phyloP scores from a whole-genome alignment of 2,888 invertebrate genomes.

The Orthonychiurus folsomi region DNA sequence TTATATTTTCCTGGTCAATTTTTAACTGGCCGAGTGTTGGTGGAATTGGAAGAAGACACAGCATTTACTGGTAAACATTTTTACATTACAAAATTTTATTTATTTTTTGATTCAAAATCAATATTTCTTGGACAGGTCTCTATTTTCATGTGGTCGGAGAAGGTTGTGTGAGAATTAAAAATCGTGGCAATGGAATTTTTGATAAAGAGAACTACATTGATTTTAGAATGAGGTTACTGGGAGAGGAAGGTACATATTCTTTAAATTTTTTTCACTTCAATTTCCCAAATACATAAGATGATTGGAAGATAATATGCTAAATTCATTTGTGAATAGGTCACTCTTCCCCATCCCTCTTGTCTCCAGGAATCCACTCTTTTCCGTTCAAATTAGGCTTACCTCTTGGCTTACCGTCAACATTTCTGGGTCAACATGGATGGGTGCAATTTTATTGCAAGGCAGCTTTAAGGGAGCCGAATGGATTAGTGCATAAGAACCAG shows the following conservation, averaged over 20 bases:
- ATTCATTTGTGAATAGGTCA: too few relatives aligned
- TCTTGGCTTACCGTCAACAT: conserved; percentile 81
- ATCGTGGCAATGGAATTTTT: conserved; percentile 72
- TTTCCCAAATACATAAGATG: conserved; percentile 3
- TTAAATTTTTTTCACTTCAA: conserved; percentile 12
- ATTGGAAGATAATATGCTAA: too few relatives aligned
- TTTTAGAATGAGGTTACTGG: conserved; percentile 82
- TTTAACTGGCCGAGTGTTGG: conserved; percentile 69
- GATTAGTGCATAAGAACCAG: conserved; percentile 85
- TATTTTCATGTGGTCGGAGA: conserved; percentile 92
- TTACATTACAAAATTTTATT: neutral
- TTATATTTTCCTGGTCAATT: conserved; percentile 91
- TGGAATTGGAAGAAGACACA: conserved; percentile 87
- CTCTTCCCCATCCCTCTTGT: conserved; percentile 68
- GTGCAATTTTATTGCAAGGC: conserved; percentile 90
- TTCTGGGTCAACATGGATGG: conserved; percentile 88
- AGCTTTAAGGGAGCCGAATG: conserved; percentile 75
- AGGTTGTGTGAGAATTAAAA: conserved; percentile 79
- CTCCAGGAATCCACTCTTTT: conserved; percentile 89
- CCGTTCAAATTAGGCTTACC: conserved; percentile 87
- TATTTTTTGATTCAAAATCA: neutral
- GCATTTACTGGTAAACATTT: conserved; percentile 64
- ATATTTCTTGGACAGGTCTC: conserved; percentile 53
- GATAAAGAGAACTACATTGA: conserved; percentile 92
- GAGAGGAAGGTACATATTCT: conserved; percentile 79